These are phyloP conservation scores for Sebastes alutus DNA, from an alignment of 2,797 vertebrate genomes.

Conservation along the genomic window DNA sequence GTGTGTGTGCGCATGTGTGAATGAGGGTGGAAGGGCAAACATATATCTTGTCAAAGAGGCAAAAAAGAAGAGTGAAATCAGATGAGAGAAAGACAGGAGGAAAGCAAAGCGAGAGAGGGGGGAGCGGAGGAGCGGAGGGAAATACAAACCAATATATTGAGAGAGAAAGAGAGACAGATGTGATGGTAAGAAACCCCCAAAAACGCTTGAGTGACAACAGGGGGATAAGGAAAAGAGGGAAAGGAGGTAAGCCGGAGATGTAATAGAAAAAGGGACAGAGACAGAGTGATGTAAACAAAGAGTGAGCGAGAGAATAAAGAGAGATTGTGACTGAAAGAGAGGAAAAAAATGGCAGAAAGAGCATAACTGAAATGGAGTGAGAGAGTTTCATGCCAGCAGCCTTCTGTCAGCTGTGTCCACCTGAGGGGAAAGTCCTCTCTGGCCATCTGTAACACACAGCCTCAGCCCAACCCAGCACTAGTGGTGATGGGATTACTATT, in stretches of 20 bases:
- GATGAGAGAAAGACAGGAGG: conserved; percentile 18
- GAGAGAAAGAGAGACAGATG: background rate
- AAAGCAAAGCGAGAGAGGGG: background rate
- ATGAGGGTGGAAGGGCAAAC: conserved; percentile 37
- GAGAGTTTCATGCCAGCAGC: conserved; percentile 14
- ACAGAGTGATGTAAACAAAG: conserved; percentile 16
- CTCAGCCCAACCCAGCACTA: background rate
- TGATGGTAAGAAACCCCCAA: conserved; percentile 10
- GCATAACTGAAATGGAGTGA: conserved; percentile 8
- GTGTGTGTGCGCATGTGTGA: conserved; percentile 7
- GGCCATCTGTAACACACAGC: conserved; percentile 33
- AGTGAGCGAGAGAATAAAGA: background rate
- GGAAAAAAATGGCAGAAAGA: background rate
- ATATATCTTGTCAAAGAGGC: conserved; percentile 38
- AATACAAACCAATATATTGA: background rate
- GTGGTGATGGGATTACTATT: background rate
- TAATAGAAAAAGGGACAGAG: background rate
- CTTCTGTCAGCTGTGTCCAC: conserved; percentile 33
- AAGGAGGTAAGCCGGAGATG: conserved; percentile 1
- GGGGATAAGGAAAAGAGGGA: background rate
- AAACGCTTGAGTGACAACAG: background rate
- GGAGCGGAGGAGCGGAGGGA: background rate
- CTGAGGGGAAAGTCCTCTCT: conserved; percentile 28
- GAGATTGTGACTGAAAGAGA: background rate
- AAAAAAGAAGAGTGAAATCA: conserved; percentile 13